These are phyloP conservation scores for Ditylenchus dipsaci DNA, from an alignment of 1,140 invertebrate genomes.

Conservation along the genomic window DNA sequence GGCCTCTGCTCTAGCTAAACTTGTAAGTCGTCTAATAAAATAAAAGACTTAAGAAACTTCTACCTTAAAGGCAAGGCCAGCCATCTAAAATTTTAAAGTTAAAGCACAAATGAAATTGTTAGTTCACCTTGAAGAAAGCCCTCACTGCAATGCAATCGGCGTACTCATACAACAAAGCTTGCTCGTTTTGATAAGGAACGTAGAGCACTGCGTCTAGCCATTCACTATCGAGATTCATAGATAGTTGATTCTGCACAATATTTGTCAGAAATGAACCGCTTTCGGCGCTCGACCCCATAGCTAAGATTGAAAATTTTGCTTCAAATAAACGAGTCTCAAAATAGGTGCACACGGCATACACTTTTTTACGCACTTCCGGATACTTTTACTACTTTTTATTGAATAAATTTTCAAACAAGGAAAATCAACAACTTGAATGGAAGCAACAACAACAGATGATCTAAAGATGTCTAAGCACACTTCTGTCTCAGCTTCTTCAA, in stretches of 20 bases:
- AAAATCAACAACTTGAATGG: not conserved
- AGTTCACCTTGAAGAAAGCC: slow-evolving; percentile 83
- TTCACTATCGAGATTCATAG: slow-evolving; percentile 30
- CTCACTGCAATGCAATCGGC: slow-evolving; percentile 51
- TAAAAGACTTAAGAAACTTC: too few relatives aligned
- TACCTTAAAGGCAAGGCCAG: slow-evolving; percentile 69
- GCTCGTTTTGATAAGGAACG: slow-evolving; percentile 48
- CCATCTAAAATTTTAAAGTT: too few relatives aligned
- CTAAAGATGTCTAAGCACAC: not conserved
- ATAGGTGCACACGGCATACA: too few relatives aligned
- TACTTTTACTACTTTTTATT: too few relatives aligned
- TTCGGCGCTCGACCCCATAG: too few relatives aligned
- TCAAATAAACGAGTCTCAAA: too few relatives aligned
- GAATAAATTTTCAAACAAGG: not conserved
- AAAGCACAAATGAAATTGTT: too few relatives aligned
- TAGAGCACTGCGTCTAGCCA: slow-evolving; percentile 48
- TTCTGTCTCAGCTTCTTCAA: not conserved
- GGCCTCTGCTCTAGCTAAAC: slow-evolving; percentile 66
- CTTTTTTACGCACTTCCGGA: too few relatives aligned
- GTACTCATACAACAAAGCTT: slow-evolving; percentile 53
- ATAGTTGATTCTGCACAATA: slow-evolving; percentile 4
- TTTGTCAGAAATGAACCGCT: too few relatives aligned
- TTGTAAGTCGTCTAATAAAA: too few relatives aligned
- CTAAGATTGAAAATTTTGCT: too few relatives aligned
- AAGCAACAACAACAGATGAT: not conserved